Evolutionary conservation across 2,797 vertebrate species (phyloP).

Genomic region (Helicolenus hilgendorfi): DNA sequence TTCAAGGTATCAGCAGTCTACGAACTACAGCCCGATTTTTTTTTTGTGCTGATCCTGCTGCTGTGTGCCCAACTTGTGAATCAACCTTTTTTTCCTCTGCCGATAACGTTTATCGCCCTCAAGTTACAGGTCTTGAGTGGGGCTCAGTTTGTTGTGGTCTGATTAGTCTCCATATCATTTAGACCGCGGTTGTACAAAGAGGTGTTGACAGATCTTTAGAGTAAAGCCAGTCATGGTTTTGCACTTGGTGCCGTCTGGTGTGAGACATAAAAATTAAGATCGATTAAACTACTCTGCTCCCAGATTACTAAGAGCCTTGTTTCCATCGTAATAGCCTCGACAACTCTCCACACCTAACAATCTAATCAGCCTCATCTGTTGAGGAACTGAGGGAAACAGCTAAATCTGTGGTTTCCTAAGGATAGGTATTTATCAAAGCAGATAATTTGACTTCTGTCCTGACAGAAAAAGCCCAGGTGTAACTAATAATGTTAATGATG

Average conservation of each 20-base stretch:
- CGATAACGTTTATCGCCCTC: constrained; percentile 9
- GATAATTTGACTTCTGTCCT: constrained; percentile 3
- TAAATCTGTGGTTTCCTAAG: not conserved
- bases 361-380: not conserved
- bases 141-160: constrained; percentile 13
- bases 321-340: constrained; percentile 2
- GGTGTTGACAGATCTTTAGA: not conserved
- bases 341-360: not conserved
- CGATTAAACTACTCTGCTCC: not conserved
- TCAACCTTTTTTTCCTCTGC: constrained; percentile 23
- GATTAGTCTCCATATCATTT: constrained; percentile 19
- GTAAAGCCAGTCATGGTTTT: not conserved
- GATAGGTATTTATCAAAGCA: not conserved
- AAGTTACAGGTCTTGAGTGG: constrained; percentile 4
- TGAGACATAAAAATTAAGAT: constrained; percentile 7
- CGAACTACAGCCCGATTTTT: constrained; percentile 6
- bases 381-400: not conserved
- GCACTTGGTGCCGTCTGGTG: not conserved
- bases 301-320: not conserved
- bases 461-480: constrained; percentile 14
- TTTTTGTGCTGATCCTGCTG: constrained; percentile 47
- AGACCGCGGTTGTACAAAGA: not conserved
- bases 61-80: constrained; percentile 32
- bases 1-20: constrained; percentile 3
- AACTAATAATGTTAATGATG: constrained; percentile 3